Evolutionary conservation across 2,888 invertebrate genomes (phyloP), one percentile per base, ranked within the genome.

Genomic region (Tetrapedia diversipes): DNA sequence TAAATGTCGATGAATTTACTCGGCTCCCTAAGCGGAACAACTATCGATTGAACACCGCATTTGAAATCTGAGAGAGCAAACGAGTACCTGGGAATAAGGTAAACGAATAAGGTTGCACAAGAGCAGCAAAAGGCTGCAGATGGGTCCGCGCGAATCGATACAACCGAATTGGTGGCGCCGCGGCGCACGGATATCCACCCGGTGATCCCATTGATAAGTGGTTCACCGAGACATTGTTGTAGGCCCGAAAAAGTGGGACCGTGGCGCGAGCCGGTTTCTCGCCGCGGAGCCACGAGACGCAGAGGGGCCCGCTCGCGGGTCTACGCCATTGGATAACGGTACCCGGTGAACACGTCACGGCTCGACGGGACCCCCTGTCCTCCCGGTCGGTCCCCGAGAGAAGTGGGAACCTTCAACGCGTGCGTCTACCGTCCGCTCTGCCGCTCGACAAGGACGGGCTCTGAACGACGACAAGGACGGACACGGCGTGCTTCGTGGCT

Each of bases 141-240:
- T 56, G 72, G 60, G 43, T 34, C 47, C 47, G 56, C 49, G 61
- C 65, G 61, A 85, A 80, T 81, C 81, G 81, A 66, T 74, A 75
- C 76, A 80, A 83, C 83, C 86, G 87, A 89, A 89, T 89, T 86
- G 83, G 84, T 84, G 84, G 85, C 77, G 77, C 73, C 83, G 84
- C 77, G 73, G n/a, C n/a, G n/a, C n/a, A n/a, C 84, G 83, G 80
- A 86, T 87, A 86, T n/a, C n/a, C n/a, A n/a, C 86, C 88, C 88
- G 88, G 86, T 90, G 88, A 88, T 90, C 90, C 85, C 89, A 90
- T 90, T 91, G 91, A 90, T 90, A 90, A 90, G 90, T 90, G 85
- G 89, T 82, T 83, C 88, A 88, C 85, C 68, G 78, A 70, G 75
- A 77, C 88, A 90, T 88, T 89, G 89, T 88, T 89, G 87, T 89